Base-by-base conservation (phyloP, 2,888 invertebrate genomes). In the Spilarctia lutea region DNA sequence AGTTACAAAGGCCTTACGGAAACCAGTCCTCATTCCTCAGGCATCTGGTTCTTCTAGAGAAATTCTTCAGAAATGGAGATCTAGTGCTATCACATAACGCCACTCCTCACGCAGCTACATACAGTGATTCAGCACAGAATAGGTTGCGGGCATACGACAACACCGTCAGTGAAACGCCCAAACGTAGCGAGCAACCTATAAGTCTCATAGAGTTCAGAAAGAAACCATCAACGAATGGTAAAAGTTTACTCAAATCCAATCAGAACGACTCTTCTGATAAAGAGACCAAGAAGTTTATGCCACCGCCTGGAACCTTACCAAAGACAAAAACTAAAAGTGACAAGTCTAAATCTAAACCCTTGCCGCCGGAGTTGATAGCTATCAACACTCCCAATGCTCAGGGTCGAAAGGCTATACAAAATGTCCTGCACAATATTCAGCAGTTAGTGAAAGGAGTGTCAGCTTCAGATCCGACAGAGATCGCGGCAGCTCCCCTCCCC, bases 11-110 rank as follows among this genome's bases (percentile, higher is more conserved):
- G 88, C 98, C 98, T 0, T 98, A 98, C 84, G 98, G 98, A 6
- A 98, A 98, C 90, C 98, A 98, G 86, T 98, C 98, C 66, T 98
- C 98, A 81, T 98, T 98, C 88, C 92, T 98, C 1, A 96, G 98
- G 13, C 98, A 98, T 91, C 93, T 98, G 60, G 97, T 98, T 71
- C 93, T 98, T 11, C 89, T 98, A 79, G 98, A 98, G 83, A 98
- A 98, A 88, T 98, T 98, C 91, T 98, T 97, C 88, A 96, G 98
- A 74, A 97, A 97, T 79, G 98, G 98, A 0, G 98, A 98, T 87
- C 91, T 98, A 69, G 96, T 98, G 0, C 88, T 98, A 24, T 97
- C 98, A 0, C 97, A 97, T 7, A 97, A 96, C 79, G 98, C 98
- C 0, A 96, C 97, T 24, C 96, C 97, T 1, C 97, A 97, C 84